A percentile compares a stretch with the other conserved stretches of the same genome.
phyloP scores from a whole-genome alignment of 2,113 vertebrate genomes.

The Cheirogaleus medius region DNA sequence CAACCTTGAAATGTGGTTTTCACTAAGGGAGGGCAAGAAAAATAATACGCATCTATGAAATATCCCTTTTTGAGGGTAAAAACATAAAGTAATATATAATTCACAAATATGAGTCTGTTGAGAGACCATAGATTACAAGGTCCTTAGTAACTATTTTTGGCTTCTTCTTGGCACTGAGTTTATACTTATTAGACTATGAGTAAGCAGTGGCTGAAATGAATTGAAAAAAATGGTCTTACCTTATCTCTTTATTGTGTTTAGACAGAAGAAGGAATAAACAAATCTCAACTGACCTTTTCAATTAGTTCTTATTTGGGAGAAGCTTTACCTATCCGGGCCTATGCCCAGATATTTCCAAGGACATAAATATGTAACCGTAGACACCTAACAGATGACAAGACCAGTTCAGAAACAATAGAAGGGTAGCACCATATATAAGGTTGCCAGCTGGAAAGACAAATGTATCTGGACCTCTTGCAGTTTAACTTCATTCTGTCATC shows the following conservation, averaged over 20 bases:
- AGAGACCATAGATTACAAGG: not conserved
- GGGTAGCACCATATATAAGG: not conserved
- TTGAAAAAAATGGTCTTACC: not conserved
- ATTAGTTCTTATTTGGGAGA: not conserved
- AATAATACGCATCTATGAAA: slow-evolving; percentile 16
- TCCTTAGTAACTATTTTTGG: not conserved
- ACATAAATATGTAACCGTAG: not conserved
- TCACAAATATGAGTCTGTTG: not conserved
- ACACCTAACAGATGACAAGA: not conserved
- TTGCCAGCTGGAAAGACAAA: not conserved
- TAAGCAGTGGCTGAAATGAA: not conserved
- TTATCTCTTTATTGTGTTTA: not conserved
- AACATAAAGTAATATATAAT: not conserved
- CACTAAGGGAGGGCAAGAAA: not conserved
- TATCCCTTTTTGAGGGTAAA: not conserved
- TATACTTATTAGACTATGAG: not conserved
- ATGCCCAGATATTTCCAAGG: not conserved
- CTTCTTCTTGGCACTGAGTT: not conserved
- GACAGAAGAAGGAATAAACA: not conserved
- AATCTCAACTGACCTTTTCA: not conserved
- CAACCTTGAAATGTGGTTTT: slow-evolving; percentile 28
- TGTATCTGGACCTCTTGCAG: not conserved
- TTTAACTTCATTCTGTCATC: not conserved
- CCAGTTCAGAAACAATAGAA: not conserved
- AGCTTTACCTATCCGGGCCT: not conserved